Evolutionary conservation across 2,113 vertebrate genomes (phyloP).

Genomic region (Gnathonemus echidnorhynchus): DNA sequence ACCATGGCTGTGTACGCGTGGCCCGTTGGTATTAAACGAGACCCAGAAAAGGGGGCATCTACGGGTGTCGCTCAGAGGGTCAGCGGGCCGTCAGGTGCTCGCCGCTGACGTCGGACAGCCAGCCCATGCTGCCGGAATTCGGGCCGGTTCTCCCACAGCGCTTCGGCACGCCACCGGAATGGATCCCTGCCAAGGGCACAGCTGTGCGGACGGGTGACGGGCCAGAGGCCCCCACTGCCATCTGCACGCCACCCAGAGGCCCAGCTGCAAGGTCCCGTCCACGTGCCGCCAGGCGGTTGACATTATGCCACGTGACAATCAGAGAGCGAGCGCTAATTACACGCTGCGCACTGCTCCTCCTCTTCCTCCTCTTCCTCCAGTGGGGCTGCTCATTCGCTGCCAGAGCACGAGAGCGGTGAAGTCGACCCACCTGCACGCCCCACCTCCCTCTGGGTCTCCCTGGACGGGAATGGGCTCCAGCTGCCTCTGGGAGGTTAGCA

Average conservation of each 20-base stretch:
- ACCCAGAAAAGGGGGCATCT: background rate
- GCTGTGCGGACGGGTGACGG: background rate
- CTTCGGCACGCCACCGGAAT: background rate
- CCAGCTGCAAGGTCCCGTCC: background rate
- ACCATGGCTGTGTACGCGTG: background rate
- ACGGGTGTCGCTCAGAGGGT: background rate
- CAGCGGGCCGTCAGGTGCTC: background rate
- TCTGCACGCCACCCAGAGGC: background rate
- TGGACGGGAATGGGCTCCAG: background rate
- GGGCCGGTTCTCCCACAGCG: background rate
- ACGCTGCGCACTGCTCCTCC: background rate
- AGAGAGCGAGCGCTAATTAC: conserved; percentile 18
- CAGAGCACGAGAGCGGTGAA: background rate
- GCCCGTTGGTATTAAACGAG: background rate
- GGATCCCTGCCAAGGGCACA: background rate
- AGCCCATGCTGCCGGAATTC: background rate
- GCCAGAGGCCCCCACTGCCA: background rate
- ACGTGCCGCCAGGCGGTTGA: background rate
- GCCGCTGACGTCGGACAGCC: background rate
- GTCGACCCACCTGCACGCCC: background rate
- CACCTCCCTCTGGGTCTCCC: background rate
- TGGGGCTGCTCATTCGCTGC: background rate
- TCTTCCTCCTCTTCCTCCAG: background rate
- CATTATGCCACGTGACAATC: conserved; percentile 11
- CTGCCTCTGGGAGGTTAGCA: background rate